Evolutionary conservation across 2,113 vertebrate genomes (phyloP), one percentile per base, ranked within the genome.

Genomic region (Perca fluviatilis): DNA sequence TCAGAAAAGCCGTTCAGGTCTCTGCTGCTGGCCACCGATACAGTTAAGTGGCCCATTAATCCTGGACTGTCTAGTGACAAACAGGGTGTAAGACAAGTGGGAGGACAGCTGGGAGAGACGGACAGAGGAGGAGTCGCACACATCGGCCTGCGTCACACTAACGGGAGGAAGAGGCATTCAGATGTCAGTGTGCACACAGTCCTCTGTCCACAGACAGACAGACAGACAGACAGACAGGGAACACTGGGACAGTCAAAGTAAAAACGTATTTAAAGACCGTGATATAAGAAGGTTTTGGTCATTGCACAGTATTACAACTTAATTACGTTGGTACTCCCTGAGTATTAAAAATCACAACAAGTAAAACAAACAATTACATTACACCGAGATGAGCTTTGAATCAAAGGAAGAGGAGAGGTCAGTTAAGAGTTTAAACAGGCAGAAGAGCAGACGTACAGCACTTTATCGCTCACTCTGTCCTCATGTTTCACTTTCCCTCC

Each of bases 1-100:
- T 65, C 60, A 64, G 51, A 50, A 6, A 6, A 56, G 57, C 13
- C 6, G 15, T 6, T 62, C 19, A 8, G 70, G 36, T 57, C 77
- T 58, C 30, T 27, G 68, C 73, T 70, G 76, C 68, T 23, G 79
- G 76, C 40, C 5, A 2, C 51, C 23, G 65, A 56, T 23, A 46
- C 11, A 30, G 62, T 65, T 65, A 84, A 86, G 70, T 69, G 80
- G 74, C 13, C 36, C 72, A 86, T 88, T 88, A 70, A 85, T 85
- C 73, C 69, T 68, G 65, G 47, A 51, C 19, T 3, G 16, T 53
- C 70, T 65, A 53, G 36, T 75, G 85, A 78, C 60, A 79, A 69
- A 82, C 77, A 0, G 57, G 46, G 77, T 65, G 83, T 23, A 0
- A 66, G 80, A 84, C 51, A 6, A 58, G 80, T 65, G 78, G 86